Evolutionary conservation across 2,113 vertebrate genomes (phyloP), one percentile per base, ranked within the genome.

Genomic region (Coryphaenoides rupestris): DNA sequence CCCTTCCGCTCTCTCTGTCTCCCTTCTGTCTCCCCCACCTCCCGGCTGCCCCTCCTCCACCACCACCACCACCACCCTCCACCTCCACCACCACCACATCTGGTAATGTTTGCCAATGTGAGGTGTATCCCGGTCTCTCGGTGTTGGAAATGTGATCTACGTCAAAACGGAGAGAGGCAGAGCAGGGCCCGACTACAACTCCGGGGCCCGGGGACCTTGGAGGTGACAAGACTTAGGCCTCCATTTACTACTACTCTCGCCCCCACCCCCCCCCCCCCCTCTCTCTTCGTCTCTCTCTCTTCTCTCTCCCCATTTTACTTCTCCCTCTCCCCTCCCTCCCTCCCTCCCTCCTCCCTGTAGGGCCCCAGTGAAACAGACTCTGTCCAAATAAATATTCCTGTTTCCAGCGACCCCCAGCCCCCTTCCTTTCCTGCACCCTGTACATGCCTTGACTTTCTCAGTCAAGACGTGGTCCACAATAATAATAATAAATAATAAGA

Each of bases 121-220:
- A 72, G 69, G 74, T 72, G 66, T n/a, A n/a, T n/a, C n/a, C n/a
- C n/a, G n/a, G n/a, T n/a, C n/a, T 76, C 69, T 66, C 74, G 69
- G 66, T 58, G 62, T 40, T 55, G 59, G 74, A 72, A 76, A 76
- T 52, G 55, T 21, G 61, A 76, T 65, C 65, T 56, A 62, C 62
- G 47, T 7, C 9, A 40, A 40, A n/a, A n/a, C n/a, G n/a, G 33
- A 40, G 33, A 40, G 33, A 6, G n/a, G 68, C 74, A 26, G 47
- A 40, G 63, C 19, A n/a, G n/a, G n/a, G n/a, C n/a, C n/a, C n/a
- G n/a, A n/a, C n/a, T n/a, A n/a, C n/a, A n/a, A n/a, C n/a, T n/a
- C 56, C 62, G 60, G 67, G 57, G 57, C 45, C 69, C 62, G 24
- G 58, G 60, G 66, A 72, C 65, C 67, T n/a, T n/a, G n/a, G 56